Conservation (phyloP, 1,140 invertebrate species). For the Formica selysi region DNA sequence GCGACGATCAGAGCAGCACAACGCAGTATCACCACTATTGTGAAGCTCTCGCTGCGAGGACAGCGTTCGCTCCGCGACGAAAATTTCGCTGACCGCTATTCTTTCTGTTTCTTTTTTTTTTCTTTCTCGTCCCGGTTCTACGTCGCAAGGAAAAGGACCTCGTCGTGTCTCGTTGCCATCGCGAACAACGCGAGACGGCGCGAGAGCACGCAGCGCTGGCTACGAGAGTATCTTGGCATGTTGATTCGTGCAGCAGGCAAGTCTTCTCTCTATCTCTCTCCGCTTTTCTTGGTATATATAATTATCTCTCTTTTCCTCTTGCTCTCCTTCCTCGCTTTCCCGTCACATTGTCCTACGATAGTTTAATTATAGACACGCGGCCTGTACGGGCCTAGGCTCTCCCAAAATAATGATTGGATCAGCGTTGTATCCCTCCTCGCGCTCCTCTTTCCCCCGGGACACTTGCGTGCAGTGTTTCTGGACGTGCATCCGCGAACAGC, state of each 20-base stretch:
- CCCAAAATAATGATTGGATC: constrained; percentile 85
- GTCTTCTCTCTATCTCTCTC: constrained; percentile 31
- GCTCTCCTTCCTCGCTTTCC: constrained; percentile 58
- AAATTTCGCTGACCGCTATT: too few species aligned
- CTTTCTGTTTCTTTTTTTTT: too few species aligned
- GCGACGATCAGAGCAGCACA: too few species aligned
- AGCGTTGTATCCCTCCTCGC: constrained; percentile 73
- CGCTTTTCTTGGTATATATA: not conserved
- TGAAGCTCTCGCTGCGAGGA: too few species aligned
- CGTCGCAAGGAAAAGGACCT: not conserved
- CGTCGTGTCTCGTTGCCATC: not conserved
- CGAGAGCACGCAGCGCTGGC: not conserved
- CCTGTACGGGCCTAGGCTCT: constrained; percentile 79
- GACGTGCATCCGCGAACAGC: constrained; percentile 67
- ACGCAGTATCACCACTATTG: too few species aligned
- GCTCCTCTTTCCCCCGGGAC: constrained; percentile 70
- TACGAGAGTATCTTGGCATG: constrained; percentile 59
- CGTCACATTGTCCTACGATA: constrained; percentile 81
- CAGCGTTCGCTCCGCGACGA: too few species aligned
- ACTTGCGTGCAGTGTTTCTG: constrained; percentile 71
- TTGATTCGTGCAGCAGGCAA: constrained; percentile 68
- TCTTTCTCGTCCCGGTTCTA: too few species aligned
- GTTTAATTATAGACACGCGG: constrained; percentile 83
- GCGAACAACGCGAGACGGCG: not conserved
- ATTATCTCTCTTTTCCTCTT: not conserved